Conservation (phyloP, 2,888 invertebrate species). For the Frankliniella intonsa region DNA sequence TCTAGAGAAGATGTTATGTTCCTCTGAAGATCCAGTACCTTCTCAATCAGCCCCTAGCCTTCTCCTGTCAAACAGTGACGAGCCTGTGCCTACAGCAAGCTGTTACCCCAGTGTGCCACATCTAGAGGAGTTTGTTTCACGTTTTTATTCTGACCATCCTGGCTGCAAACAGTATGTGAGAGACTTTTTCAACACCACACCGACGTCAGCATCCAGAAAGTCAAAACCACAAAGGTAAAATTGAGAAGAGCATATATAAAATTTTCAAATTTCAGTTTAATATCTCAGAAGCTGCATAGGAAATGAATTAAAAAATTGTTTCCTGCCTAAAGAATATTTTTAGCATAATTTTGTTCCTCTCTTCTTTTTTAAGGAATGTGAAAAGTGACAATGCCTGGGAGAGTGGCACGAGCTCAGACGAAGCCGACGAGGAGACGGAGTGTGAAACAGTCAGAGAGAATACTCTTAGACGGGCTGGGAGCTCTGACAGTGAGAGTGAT, state of each 20-base stretch:
- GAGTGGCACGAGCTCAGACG: slow-evolving; percentile 30
- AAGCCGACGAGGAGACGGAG: slow-evolving; percentile 34
- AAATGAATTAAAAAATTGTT: too few species aligned
- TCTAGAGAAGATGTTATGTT: slow-evolving; percentile 84
- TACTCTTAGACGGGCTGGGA: slow-evolving; percentile 32
- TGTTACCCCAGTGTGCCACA: slow-evolving; percentile 48
- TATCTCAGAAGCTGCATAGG: too few species aligned
- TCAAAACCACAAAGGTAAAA: too few species aligned
- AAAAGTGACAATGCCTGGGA: slow-evolving; percentile 18
- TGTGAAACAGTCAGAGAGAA: slow-evolving; percentile 34
- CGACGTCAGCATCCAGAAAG: too few species aligned
- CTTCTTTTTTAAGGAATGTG: neutral
- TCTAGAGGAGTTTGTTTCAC: slow-evolving; percentile 62
- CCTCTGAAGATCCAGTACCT: slow-evolving; percentile 67
- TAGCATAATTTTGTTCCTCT: too few species aligned
- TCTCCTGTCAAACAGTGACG: neutral
- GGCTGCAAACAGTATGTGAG: slow-evolving; percentile 61
- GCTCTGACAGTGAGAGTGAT: slow-evolving; percentile 36
- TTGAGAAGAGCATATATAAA: too few species aligned
- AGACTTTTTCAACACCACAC: slow-evolving; percentile 42
- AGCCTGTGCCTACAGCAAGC: neutral
- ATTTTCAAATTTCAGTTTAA: too few species aligned
- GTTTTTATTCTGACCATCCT: slow-evolving; percentile 67
- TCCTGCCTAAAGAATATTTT: too few species aligned
- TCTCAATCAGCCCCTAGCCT: slow-evolving; percentile 34